Conservation (phyloP, 2,113 vertebrate species). For the Alectura lathami region DNA sequence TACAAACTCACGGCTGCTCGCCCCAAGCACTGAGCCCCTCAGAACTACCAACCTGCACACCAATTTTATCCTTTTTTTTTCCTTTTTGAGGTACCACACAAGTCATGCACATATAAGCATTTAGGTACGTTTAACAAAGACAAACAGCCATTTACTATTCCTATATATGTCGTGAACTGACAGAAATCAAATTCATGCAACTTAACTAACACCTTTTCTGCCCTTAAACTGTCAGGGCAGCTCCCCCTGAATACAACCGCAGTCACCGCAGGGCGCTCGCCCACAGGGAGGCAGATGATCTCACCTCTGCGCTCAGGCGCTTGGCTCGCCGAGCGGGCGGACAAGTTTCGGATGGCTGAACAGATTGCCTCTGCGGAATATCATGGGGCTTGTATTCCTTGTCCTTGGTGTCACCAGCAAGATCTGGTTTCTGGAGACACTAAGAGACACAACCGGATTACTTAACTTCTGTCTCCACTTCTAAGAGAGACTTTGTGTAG, state of each 20-base stretch:
- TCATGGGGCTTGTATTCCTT: constrained; percentile 89
- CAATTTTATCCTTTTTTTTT: not conserved
- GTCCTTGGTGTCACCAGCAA: constrained; percentile 79
- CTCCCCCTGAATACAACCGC: accelerated
- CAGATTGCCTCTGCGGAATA: constrained; percentile 81
- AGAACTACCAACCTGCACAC: not conserved
- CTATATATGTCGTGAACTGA: not conserved
- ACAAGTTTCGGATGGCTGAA: constrained; percentile 74
- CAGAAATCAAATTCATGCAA: not conserved
- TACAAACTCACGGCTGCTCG: accelerated
- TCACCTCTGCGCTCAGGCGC: constrained; percentile 89
- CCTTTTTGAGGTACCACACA: accelerated
- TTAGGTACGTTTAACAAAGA: accelerated
- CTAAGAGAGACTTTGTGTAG: not conserved
- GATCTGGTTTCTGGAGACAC: constrained; percentile 87
- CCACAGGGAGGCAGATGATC: not conserved
- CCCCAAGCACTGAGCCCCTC: not conserved
- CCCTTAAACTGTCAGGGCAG: not conserved
- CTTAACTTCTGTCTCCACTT: not conserved
- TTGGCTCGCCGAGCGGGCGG: constrained; percentile 87
- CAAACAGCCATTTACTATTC: not conserved
- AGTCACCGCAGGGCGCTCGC: not conserved
- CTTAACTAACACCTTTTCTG: too few species aligned
- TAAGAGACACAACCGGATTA: constrained; percentile 50
- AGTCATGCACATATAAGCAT: accelerated